These are phyloP conservation scores for Calliopsis andreniformis DNA, from an alignment of 1,140 invertebrate genomes.

Conservation along the genomic window DNA sequence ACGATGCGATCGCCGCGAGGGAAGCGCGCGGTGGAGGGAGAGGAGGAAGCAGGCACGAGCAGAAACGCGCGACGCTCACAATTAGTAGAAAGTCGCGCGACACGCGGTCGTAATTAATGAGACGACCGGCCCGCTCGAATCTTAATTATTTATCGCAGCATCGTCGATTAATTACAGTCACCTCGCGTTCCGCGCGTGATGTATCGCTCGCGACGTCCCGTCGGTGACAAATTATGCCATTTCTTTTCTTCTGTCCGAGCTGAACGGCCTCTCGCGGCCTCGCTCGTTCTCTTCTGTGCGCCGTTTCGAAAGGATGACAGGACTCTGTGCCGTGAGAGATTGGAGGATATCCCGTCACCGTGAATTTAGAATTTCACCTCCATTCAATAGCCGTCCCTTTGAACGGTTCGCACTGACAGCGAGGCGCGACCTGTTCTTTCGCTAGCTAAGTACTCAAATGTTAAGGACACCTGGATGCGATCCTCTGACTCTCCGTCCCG, in stretches of 20 bases:
- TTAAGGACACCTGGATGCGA: background rate
- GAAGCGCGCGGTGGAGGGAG: background rate
- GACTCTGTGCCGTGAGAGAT: background rate
- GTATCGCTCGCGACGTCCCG: constrained; percentile 55
- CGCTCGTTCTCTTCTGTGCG: background rate
- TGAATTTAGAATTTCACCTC: background rate
- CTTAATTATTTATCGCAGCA: constrained; percentile 69
- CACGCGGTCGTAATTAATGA: constrained; percentile 62
- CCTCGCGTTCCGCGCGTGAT: constrained; percentile 48
- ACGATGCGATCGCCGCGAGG: background rate
- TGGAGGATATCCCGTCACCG: constrained; percentile 22
- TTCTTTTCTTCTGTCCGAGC: constrained; percentile 35
- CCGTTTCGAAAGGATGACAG: constrained; percentile 30
- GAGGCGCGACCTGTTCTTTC: background rate
- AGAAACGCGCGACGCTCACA: constrained; percentile 49
- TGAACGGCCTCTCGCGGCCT: background rate
- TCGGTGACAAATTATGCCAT: constrained; percentile 63
- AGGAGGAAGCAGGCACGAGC: constrained; percentile 24
- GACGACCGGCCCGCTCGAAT: constrained; percentile 59
- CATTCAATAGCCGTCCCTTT: background rate
- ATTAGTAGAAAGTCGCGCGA: constrained; percentile 60
- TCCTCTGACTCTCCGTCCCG: no score
- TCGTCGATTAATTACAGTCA: constrained; percentile 64
- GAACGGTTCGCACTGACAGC: background rate
- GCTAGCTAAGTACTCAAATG: background rate